Evolutionary conservation across 2,113 vertebrate genomes (phyloP).

Genomic region (Gnathonemus echidnorhynchus): DNA sequence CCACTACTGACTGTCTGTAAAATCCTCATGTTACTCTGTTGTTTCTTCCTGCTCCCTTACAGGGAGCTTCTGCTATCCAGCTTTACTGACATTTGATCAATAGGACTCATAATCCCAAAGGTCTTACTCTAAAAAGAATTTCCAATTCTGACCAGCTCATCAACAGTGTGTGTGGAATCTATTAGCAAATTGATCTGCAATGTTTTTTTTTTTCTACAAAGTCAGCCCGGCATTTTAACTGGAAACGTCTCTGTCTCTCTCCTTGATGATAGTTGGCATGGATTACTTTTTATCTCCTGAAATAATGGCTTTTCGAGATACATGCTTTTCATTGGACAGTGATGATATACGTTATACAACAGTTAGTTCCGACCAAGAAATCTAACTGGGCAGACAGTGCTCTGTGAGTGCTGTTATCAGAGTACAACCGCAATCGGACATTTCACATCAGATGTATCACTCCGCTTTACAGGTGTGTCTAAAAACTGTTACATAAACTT

Average conservation of each 20-base stretch:
- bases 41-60: background rate
- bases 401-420: too few species aligned
- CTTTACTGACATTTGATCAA: background rate
- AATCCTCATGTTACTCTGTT: background rate
- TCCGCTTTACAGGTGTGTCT: too few species aligned
- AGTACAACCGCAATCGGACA: too few species aligned
- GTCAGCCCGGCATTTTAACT: background rate
- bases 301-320: background rate
- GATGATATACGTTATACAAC: background rate
- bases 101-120: background rate
- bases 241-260: background rate
- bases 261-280: background rate
- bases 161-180: background rate
- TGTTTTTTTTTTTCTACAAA: background rate
- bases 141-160: background rate
- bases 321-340: background rate
- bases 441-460: too few species aligned
- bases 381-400: too few species aligned
- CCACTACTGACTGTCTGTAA: background rate
- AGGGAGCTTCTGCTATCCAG: background rate
- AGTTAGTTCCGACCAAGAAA: too few species aligned
- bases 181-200: background rate
- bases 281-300: background rate
- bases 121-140: background rate
- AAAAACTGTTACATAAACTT: too few species aligned